Evolutionary conservation across 2,113 vertebrate genomes (phyloP).

Genomic region (Periophthalmodon schlosseri): DNA sequence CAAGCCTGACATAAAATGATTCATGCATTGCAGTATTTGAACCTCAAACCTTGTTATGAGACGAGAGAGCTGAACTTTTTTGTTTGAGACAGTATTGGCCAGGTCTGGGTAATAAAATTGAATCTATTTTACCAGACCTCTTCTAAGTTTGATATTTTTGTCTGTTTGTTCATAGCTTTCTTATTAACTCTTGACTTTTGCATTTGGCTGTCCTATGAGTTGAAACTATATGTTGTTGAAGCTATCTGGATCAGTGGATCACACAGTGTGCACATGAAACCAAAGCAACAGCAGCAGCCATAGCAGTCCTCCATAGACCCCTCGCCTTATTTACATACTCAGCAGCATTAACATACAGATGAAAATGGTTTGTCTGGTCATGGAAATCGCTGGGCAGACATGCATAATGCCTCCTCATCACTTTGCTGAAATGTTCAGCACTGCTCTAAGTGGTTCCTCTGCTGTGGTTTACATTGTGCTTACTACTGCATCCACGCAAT

Average conservation of each 20-base stretch:
- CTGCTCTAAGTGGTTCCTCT: constrained; percentile 47
- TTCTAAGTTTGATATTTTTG: background rate
- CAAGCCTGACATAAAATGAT: background rate
- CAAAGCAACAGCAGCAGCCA: constrained; percentile 18
- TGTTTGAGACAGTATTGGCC: background rate
- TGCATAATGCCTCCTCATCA: constrained; percentile 67
- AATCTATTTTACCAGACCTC: background rate
- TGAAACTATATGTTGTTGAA: constrained; percentile 42
- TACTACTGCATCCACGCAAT: constrained; percentile 31
- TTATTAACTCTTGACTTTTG: background rate
- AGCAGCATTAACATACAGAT: constrained; percentile 74
- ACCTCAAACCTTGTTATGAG: background rate
- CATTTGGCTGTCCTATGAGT: constrained; percentile 42
- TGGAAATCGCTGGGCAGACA: constrained; percentile 56
- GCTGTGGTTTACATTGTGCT: constrained; percentile 38
- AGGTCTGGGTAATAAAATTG: no score
- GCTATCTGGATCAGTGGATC: constrained; percentile 63
- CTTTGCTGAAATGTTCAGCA: constrained; percentile 54
- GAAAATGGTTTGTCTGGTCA: constrained; percentile 62
- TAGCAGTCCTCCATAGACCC: constrained; percentile 39
- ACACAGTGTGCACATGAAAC: constrained; percentile 61
- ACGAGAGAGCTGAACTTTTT: background rate
- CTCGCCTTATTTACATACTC: constrained; percentile 69
- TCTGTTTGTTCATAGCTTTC: background rate
- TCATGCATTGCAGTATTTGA: background rate